These are phyloP conservation scores for Bettongia penicillata DNA, from an alignment of 2,113 vertebrate species.

Conservation along the genomic window DNA sequence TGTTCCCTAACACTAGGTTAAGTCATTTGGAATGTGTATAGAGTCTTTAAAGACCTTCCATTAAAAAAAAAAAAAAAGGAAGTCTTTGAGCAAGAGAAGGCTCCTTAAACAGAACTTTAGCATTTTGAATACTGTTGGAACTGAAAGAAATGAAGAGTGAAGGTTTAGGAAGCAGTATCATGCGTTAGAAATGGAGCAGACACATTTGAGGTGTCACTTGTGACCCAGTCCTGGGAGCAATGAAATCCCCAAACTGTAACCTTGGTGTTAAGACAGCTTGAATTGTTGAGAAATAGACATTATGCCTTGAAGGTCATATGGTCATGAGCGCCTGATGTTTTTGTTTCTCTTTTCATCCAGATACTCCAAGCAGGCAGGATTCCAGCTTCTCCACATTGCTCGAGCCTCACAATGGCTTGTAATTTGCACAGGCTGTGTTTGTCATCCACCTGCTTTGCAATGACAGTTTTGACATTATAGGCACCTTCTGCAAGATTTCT, in stretches of 20 bases:
- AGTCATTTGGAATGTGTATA: not conserved
- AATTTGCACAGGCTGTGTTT: not conserved
- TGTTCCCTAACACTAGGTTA: not conserved
- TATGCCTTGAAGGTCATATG: not conserved
- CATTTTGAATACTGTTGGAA: not conserved
- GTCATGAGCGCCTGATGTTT: not conserved
- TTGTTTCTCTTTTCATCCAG: not conserved
- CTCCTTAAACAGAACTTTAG: not conserved
- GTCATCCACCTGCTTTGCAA: slow-evolving; percentile 5
- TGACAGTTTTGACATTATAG: not conserved
- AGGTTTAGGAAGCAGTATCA: not conserved
- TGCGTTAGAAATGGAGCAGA: not conserved
- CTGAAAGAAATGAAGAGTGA: not conserved
- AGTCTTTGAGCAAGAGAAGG: not conserved
- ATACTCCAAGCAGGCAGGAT: not conserved
- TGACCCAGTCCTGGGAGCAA: not conserved
- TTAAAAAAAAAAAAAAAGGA: not conserved
- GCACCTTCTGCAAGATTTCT: not conserved
- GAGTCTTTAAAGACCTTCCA: not conserved
- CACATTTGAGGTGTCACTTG: not conserved
- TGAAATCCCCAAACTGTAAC: not conserved
- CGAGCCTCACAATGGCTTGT: not conserved
- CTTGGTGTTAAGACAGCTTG: not conserved
- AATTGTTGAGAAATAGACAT: not conserved
- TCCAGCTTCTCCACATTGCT: not conserved